phyloP scores from a whole-genome alignment of 2,888 invertebrate species.

The Branchipolynoe longqiensis region DNA sequence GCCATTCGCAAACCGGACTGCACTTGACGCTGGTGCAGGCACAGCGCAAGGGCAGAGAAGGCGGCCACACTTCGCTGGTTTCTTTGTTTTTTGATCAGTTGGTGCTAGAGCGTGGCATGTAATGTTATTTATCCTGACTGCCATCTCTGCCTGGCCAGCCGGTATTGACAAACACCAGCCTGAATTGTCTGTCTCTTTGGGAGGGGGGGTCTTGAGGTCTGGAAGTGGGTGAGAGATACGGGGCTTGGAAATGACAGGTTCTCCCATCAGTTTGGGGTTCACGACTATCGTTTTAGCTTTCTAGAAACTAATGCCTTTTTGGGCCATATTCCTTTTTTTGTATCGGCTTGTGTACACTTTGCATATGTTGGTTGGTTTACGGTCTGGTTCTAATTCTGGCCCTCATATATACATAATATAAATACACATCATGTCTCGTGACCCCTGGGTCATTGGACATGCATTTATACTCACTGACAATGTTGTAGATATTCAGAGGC shows the following conservation, averaged over 20 bases:
- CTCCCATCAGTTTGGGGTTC: not conserved
- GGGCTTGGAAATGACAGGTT: not conserved
- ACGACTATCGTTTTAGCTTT: conserved; percentile 37
- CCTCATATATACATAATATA: conserved; percentile 17
- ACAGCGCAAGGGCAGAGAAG: conserved; percentile 10
- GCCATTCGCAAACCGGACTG: too few relatives aligned
- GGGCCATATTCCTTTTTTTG: conserved; percentile 27
- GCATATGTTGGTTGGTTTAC: conserved; percentile 17
- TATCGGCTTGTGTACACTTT: conserved; percentile 48
- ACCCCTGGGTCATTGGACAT: not conserved
- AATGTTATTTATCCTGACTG: conserved; percentile 32
- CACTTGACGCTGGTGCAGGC: conserved; percentile 7
- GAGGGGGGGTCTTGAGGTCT: not conserved
- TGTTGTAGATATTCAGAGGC: conserved; percentile 30
- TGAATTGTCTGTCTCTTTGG: not conserved
- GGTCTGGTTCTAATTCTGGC: not conserved
- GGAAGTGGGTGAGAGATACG: too few relatives aligned
- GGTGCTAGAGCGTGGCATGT: conserved; percentile 56
- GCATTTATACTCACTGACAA: conserved; percentile 45
- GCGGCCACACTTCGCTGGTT: not conserved
- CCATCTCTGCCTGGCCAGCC: conserved; percentile 8
- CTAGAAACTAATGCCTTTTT: conserved; percentile 42
- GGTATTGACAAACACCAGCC: not conserved
- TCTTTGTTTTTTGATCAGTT: conserved; percentile 22
- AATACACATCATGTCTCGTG: not conserved